phyloP scores from a whole-genome alignment of 2,888 invertebrate species.

The Serrognathus titanus region DNA sequence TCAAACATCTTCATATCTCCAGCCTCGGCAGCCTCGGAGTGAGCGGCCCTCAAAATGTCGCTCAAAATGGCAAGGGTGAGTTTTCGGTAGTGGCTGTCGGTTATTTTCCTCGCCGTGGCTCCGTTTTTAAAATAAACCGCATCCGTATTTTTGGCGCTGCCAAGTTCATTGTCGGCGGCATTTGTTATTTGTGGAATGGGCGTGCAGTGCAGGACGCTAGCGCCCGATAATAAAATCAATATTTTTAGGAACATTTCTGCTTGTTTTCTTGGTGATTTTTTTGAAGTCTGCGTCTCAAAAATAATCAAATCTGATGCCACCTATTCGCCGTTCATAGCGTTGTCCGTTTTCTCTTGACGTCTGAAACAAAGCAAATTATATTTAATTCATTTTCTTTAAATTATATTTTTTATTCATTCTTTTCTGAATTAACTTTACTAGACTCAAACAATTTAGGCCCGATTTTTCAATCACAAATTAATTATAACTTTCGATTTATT shows the following conservation, averaged over 20 bases:
- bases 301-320: no score
- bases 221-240: background rate
- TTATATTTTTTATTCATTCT: no score
- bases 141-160: background rate
- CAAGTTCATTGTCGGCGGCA: background rate
- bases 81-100: background rate
- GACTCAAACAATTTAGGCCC: no score
- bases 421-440: no score
- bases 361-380: no score
- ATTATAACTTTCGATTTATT: no score
- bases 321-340: no score
- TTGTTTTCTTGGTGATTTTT: background rate
- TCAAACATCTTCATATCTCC: slow-evolving; percentile 14
- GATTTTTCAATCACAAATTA: no score
- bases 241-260: background rate
- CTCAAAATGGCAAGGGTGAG: background rate
- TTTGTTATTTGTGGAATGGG: background rate
- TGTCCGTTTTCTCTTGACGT: no score
- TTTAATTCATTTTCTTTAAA: no score
- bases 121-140: background rate
- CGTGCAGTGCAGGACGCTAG: background rate
- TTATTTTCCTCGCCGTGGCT: background rate
- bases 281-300: background rate
- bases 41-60: background rate
- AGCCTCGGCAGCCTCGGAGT: background rate